phyloP scores from a whole-genome alignment of 53 echinoderm and acorn worm species.

The Patiria pectinifera region DNA sequence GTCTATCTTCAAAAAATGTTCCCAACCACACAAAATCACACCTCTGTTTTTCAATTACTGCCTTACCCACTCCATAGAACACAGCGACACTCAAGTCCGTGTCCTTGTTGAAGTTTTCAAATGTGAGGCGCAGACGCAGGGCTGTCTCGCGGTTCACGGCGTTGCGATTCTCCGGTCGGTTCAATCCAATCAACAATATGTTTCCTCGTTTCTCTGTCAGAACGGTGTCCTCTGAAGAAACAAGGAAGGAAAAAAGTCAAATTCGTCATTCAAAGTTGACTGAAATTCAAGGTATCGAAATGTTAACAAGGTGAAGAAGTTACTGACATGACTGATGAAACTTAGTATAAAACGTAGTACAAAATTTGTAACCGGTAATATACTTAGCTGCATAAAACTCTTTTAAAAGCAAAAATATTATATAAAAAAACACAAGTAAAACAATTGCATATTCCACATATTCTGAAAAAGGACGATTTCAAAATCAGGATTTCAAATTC shows the following conservation, averaged over 20 bases:
- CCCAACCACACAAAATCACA: too few species aligned
- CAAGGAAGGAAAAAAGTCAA: not conserved
- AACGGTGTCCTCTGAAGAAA: slow-evolving; percentile 62
- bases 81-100: slow-evolving; percentile 77
- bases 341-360: too few species aligned
- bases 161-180: slow-evolving; percentile 81
- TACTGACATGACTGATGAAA: not conserved
- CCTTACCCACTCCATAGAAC: slow-evolving; percentile 91
- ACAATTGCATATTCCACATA: too few species aligned
- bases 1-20: too few species aligned
- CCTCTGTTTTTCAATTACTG: too few species aligned
- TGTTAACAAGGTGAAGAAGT: not conserved
- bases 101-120: slow-evolving; percentile 84
- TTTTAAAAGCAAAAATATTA: too few species aligned
- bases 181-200: slow-evolving; percentile 85
- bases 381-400: too few species aligned
- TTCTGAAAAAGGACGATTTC: too few species aligned
- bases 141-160: slow-evolving; percentile 89
- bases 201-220: slow-evolving; percentile 77
- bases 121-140: slow-evolving; percentile 74
- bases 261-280: not conserved
- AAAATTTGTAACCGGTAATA: too few species aligned
- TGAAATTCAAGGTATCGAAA: not conserved
- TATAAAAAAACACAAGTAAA: too few species aligned
- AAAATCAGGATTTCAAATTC: too few species aligned